Percentiles rank a stretch among this genome's conserved stretches.
Evolutionary conservation across 2,888 invertebrate species (phyloP).

Genomic region (Parnassius smintheus): DNA sequence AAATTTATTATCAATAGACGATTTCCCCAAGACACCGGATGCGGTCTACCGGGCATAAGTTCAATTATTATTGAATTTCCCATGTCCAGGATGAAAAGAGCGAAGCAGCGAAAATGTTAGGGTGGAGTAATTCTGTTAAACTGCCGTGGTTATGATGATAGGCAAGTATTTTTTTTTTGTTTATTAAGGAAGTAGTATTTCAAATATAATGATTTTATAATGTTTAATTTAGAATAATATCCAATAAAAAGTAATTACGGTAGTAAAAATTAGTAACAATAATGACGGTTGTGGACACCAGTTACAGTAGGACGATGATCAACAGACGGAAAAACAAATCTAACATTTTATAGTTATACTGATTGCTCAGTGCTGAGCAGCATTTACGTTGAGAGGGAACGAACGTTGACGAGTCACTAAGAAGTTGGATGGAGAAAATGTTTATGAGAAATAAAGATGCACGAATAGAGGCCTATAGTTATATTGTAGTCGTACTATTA

Average conservation of each 20-base stretch:
- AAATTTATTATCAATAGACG: slow-evolving; percentile 66
- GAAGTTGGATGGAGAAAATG: too few relatives aligned
- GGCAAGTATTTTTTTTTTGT: slow-evolving; percentile 6
- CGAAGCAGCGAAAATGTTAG: slow-evolving; percentile 35
- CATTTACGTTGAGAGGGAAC: too few relatives aligned
- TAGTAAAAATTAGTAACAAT: too few relatives aligned
- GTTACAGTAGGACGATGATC: too few relatives aligned
- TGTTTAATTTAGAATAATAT: not conserved
- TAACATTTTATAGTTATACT: too few relatives aligned
- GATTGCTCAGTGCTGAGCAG: too few relatives aligned
- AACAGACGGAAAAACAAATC: too few relatives aligned
- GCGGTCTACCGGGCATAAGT: slow-evolving; percentile 65
- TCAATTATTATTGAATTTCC: slow-evolving; percentile 76
- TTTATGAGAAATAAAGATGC: too few relatives aligned
- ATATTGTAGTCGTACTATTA: too few relatives aligned
- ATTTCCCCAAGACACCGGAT: slow-evolving; percentile 69
- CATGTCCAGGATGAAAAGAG: slow-evolving; percentile 44
- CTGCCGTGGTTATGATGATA: slow-evolving; percentile 25
- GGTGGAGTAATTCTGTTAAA: slow-evolving; percentile 40
- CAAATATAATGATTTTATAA: not conserved
- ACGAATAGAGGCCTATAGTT: too few relatives aligned
- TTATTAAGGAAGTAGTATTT: not conserved
- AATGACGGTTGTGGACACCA: too few relatives aligned
- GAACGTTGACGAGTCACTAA: too few relatives aligned
- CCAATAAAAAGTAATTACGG: not conserved